These are phyloP conservation scores for Illadopsis cleaveri DNA, from an alignment of 2,113 vertebrate species.

Conservation along the genomic window DNA sequence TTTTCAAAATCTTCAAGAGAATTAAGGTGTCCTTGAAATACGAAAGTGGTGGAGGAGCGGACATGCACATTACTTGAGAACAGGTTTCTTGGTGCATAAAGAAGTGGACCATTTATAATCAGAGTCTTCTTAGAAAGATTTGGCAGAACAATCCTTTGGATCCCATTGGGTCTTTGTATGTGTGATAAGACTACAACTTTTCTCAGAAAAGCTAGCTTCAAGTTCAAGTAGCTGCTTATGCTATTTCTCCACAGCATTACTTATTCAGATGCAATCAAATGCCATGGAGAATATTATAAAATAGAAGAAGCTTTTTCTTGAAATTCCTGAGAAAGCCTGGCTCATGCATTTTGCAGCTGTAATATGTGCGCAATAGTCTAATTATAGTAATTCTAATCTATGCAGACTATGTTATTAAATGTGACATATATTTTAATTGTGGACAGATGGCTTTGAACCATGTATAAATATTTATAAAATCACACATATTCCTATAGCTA, in stretches of 20 bases:
- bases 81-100: background rate
- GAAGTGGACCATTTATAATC: background rate
- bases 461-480: constrained; percentile 59
- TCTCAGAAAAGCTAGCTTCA: background rate
- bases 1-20: constrained; percentile 2
- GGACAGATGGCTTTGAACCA: constrained; percentile 56
- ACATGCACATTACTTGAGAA: background rate
- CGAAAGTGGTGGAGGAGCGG: background rate
- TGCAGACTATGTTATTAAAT: constrained; percentile 21
- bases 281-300: constrained; percentile 31
- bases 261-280: constrained; percentile 67
- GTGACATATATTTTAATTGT: constrained; percentile 62
- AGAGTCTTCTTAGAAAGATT: background rate
- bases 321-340: constrained; percentile 29
- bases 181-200: background rate
- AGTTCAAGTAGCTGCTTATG: constrained; percentile 16
- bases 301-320: background rate
- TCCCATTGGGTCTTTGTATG: background rate
- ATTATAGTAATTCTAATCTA: constrained; percentile 65
- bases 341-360: constrained; percentile 46
- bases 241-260: constrained; percentile 1
- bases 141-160: background rate
- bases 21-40: background rate
- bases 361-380: constrained; percentile 26
- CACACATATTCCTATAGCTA: background rate